Conservation (phyloP, 2,888 invertebrate genomes). For the Drosophila mimica region DNA sequence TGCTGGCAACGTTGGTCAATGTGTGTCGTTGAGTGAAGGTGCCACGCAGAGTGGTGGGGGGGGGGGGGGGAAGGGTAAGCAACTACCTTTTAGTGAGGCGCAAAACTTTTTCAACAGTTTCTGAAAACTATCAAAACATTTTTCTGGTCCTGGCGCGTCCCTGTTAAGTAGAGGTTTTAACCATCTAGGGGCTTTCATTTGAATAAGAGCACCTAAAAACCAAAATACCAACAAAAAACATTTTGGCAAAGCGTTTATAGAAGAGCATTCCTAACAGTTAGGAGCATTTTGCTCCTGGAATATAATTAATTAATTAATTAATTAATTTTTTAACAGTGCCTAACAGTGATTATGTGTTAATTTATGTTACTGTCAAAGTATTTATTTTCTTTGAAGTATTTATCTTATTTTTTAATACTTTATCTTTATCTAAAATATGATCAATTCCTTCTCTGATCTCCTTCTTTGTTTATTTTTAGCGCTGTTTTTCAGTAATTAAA, state of each 20-base stretch:
- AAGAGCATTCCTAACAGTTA: constrained; percentile 19
- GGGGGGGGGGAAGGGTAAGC: background rate
- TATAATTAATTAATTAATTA: too few relatives aligned
- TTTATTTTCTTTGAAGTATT: background rate
- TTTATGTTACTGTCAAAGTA: too few relatives aligned
- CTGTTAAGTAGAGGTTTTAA: background rate
- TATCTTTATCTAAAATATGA: background rate
- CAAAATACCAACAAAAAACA: background rate
- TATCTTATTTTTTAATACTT: background rate
- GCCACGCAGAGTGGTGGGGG: background rate
- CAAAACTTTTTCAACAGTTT: constrained; percentile 41
- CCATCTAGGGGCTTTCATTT: background rate
- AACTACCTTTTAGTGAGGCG: constrained; percentile 19
- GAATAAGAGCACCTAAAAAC: background rate
- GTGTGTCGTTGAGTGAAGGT: background rate
- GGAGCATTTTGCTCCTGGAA: constrained; percentile 18
- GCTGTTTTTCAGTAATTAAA: background rate
- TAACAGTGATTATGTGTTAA: too few relatives aligned
- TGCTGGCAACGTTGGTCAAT: constrained; percentile 4
- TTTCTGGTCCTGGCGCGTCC: constrained; percentile 10
- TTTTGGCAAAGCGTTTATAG: constrained; percentile 4
- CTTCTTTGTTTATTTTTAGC: too few relatives aligned
- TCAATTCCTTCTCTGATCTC: too few relatives aligned
- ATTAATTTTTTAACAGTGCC: too few relatives aligned
- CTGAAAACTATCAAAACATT: constrained; percentile 34